These are phyloP conservation scores for Numenius arquata DNA, from an alignment of 2,113 vertebrate species.

Conservation along the genomic window DNA sequence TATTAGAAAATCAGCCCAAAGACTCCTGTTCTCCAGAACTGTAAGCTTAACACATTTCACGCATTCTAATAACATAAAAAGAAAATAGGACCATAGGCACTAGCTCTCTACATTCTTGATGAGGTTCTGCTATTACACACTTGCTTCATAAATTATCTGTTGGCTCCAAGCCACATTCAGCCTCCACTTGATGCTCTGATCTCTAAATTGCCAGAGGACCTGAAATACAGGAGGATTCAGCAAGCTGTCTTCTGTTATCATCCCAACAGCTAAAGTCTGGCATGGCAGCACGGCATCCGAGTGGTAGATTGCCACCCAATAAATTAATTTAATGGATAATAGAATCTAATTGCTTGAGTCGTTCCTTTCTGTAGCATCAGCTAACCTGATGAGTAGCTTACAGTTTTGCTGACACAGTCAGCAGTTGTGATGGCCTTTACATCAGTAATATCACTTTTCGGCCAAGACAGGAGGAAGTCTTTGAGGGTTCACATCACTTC, in stretches of 20 bases:
- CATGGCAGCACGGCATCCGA: neutral
- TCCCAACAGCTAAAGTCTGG: conserved; percentile 13
- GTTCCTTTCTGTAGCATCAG: conserved; percentile 25
- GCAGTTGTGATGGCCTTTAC: neutral
- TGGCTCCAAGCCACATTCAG: conserved; percentile 18
- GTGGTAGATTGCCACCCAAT: conserved; percentile 51
- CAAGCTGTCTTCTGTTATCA: neutral
- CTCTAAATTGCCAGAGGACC: conserved; percentile 20
- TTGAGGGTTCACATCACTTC: neutral
- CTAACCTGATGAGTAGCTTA: conserved; percentile 9
- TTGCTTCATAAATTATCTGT: conserved; percentile 43
- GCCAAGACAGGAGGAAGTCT: neutral
- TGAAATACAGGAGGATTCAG: conserved; percentile 26
- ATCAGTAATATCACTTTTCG: neutral
- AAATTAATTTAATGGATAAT: conserved; percentile 53
- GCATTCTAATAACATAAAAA: conserved; percentile 1
- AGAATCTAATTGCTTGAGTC: conserved; percentile 41
- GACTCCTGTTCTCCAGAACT: neutral
- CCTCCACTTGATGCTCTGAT: neutral
- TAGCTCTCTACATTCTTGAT: neutral
- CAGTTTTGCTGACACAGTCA: conserved; percentile 27
- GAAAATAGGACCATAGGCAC: neutral
- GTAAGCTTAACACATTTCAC: neutral
- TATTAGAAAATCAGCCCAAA: neutral
- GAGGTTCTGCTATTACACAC: neutral